These are phyloP conservation scores for Stigmatopora argus DNA, from an alignment of 2,113 vertebrate genomes.

Conservation along the genomic window DNA sequence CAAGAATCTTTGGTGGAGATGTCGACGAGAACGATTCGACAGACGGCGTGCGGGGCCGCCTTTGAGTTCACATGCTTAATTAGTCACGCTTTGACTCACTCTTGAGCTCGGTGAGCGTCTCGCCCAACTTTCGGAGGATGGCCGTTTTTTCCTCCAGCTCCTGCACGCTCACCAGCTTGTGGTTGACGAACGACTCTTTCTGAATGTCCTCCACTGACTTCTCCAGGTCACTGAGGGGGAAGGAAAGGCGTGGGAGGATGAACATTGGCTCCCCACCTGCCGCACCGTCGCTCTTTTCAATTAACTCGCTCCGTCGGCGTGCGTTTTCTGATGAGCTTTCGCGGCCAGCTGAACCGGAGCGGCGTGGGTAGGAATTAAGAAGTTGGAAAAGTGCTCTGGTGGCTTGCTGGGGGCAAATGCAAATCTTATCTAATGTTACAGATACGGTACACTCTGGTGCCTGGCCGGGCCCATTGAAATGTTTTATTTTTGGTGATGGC, in stretches of 20 bases:
- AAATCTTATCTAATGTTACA: neutral
- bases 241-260: conserved; percentile 48
- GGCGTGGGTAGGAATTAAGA: conserved; percentile 9
- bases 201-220: conserved; percentile 94
- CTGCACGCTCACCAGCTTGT: conserved; percentile 82
- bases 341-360: neutral
- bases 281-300: conserved; percentile 20
- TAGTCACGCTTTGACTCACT: conserved; percentile 73
- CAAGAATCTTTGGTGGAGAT: conserved; percentile 1
- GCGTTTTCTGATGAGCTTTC: conserved; percentile 3
- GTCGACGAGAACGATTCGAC: conserved; percentile 26
- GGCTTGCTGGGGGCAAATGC: neutral
- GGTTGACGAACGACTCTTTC: conserved; percentile 84
- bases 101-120: conserved; percentile 91
- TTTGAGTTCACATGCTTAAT: conserved; percentile 31
- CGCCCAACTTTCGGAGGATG: conserved; percentile 87
- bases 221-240: conserved; percentile 83
- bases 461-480: no score
- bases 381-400: conserved; percentile 5
- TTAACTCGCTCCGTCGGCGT: conserved; percentile 29
- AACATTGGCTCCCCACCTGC: conserved; percentile 40
- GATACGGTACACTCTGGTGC: neutral
- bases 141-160: conserved; percentile 93
- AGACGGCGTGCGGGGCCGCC: conserved; percentile 36
- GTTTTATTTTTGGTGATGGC: no score